Percentiles rank a stretch among this genome's conserved stretches.
Conservation (phyloP, 53 echinoderm and acorn worm species). For the Apostichopus leukothele region DNA sequence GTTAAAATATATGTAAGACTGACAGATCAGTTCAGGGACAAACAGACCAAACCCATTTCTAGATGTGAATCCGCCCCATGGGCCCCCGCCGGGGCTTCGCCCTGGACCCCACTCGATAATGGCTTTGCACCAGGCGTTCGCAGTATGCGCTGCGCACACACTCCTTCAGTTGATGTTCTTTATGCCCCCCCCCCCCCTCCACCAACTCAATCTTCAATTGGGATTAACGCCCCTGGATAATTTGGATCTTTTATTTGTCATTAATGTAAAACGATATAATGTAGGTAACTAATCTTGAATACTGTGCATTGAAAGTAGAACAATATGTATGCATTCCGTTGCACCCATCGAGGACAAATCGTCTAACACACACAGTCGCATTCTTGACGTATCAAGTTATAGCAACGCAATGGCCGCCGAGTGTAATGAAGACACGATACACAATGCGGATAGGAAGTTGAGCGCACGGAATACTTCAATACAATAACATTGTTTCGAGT, state of each 20-base stretch:
- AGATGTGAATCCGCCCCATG: no score
- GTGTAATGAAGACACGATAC: neutral
- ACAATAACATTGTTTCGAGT: constrained; percentile 13
- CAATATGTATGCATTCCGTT: constrained; percentile 8
- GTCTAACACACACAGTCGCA: neutral
- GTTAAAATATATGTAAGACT: no score
- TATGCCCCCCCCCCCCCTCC: no score
- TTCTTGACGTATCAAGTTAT: neutral
- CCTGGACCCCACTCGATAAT: no score
- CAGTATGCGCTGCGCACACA: no score
- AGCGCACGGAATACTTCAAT: neutral
- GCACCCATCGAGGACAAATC: neutral
- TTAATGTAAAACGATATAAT: constrained; percentile 10
- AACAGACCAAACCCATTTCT: no score
- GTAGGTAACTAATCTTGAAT: neutral
- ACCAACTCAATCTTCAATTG: no score
- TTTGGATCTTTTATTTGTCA: neutral
- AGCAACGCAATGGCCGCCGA: neutral
- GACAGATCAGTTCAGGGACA: no score
- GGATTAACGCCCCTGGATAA: no score
- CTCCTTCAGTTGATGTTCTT: no score
- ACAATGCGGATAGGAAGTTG: constrained; percentile 2
- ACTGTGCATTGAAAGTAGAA: neutral
- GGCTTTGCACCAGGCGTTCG: no score
- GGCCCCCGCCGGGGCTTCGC: no score